Conservation (phyloP, 2,113 vertebrate genomes). For the Pyrgilauda ruficollis region DNA sequence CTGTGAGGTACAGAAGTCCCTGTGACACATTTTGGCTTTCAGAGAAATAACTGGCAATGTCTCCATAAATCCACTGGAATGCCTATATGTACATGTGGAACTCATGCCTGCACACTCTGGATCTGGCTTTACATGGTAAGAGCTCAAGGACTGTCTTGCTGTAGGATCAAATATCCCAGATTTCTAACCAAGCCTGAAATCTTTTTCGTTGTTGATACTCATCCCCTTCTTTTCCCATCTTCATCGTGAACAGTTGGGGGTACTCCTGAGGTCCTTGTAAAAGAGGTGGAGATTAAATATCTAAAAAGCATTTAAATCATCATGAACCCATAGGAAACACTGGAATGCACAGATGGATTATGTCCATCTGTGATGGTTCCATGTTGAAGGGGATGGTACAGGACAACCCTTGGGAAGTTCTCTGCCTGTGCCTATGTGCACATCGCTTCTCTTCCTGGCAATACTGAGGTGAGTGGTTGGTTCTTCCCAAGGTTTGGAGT, state of each 20-base stretch:
- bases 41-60: background rate
- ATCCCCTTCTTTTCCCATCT: background rate
- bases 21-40: background rate
- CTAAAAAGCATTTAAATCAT: background rate
- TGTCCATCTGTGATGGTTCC: background rate
- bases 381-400: background rate
- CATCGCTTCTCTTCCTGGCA: background rate
- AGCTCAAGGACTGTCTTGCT: background rate
- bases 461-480: rapidly evolving
- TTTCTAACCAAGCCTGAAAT: background rate
- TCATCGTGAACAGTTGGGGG: background rate
- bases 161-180: background rate
- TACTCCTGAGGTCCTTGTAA: background rate
- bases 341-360: background rate
- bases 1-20: background rate
- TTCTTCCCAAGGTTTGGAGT: background rate
- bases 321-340: background rate
- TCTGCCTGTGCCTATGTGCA: background rate
- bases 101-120: background rate
- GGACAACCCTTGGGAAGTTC: background rate
- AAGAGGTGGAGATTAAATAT: background rate
- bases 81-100: rapidly evolving
- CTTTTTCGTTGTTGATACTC: background rate
- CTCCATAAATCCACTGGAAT: background rate
- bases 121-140: background rate